Percentiles rank a stretch among this genome's conserved stretches.
Evolutionary conservation across 2,113 vertebrate genomes (phyloP).

Genomic region (Misgurnus mizolepis): DNA sequence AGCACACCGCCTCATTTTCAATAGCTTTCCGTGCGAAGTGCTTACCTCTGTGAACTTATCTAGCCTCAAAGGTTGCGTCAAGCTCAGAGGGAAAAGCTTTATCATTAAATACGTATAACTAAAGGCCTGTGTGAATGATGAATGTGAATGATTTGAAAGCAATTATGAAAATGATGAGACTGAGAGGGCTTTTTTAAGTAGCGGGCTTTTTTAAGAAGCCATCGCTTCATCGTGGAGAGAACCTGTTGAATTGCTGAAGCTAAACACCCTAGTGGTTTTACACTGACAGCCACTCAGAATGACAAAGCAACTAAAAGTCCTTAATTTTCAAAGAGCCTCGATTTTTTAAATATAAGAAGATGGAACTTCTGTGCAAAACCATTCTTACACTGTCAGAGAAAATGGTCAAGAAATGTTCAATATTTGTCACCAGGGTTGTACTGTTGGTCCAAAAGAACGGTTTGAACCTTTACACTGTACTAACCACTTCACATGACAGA

Average conservation of each 20-base stretch:
- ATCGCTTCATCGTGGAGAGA: conserved; percentile 12
- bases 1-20: conserved; percentile 36
- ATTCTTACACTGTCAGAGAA: too few relatives aligned
- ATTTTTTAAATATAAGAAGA: background rate
- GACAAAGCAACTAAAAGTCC: background rate
- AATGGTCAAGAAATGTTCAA: too few relatives aligned
- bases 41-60: conserved; percentile 45
- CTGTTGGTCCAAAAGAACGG: too few relatives aligned
- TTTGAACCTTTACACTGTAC: too few relatives aligned
- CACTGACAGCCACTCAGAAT: background rate
- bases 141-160: conserved; percentile 9
- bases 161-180: conserved; percentile 37
- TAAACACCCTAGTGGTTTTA: background rate
- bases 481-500: too few relatives aligned
- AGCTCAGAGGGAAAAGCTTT: conserved; percentile 22
- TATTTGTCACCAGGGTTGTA: too few relatives aligned
- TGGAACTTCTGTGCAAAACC: background rate
- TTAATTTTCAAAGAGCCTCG: background rate
- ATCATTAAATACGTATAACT: conserved; percentile 21
- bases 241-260: conserved; percentile 8
- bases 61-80: conserved; percentile 21
- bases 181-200: conserved; percentile 26
- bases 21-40: conserved; percentile 11
- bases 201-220: background rate
- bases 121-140: conserved; percentile 21